Conservation (phyloP, 1,140 invertebrate genomes). For the Drosophila parabipectinata region DNA sequence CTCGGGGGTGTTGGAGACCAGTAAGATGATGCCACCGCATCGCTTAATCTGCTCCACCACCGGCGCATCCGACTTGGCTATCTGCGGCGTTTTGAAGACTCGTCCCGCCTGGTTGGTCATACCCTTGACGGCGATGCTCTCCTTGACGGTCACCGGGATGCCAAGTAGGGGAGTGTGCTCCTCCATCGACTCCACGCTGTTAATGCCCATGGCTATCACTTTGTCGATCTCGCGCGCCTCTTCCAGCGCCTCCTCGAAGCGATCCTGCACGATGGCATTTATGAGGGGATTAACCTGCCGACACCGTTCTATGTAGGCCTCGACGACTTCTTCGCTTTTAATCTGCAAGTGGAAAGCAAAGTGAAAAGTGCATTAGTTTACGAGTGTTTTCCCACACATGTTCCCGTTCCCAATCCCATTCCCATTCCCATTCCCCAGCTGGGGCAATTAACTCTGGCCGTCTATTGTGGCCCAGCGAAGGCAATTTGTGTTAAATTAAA, state of each 20-base stretch:
- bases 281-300: constrained; percentile 87
- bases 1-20: constrained; percentile 96
- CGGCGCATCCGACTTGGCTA: constrained; percentile 89
- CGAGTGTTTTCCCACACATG: neutral
- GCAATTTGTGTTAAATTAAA: constrained; percentile 77
- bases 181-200: constrained; percentile 84
- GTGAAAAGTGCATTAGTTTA: constrained; percentile 20
- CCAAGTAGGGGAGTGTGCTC: constrained; percentile 87
- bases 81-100: constrained; percentile 85
- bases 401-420: constrained; percentile 32
- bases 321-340: constrained; percentile 86
- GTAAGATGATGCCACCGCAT: constrained; percentile 93
- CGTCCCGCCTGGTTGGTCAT: constrained; percentile 86
- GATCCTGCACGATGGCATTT: constrained; percentile 88
- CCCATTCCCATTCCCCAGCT: constrained; percentile 2
- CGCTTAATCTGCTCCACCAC: constrained; percentile 88
- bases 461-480: constrained; percentile 25
- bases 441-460: constrained; percentile 27
- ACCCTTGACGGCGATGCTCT: constrained; percentile 88
- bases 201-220: constrained; percentile 81
- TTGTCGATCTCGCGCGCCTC: constrained; percentile 86
- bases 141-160: constrained; percentile 89
- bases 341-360: constrained; percentile 79
- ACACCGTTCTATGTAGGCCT: constrained; percentile 88
- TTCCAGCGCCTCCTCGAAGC: constrained; percentile 87